phyloP scores from a whole-genome alignment of 2,888 invertebrate species.

The Apamea crenata region DNA sequence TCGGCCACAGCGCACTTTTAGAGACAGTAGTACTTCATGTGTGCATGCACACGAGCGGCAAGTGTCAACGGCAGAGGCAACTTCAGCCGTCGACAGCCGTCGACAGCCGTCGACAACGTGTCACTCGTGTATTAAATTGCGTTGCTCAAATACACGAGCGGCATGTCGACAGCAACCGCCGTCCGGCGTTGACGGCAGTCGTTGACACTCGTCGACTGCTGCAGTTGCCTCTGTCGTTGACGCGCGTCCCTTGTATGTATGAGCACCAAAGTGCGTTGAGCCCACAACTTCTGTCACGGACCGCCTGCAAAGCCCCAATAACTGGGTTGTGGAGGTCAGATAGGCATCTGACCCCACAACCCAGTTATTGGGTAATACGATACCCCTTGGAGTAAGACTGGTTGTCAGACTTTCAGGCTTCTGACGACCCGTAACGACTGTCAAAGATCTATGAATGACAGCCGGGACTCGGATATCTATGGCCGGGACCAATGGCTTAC shows the following conservation, averaged over 20 bases:
- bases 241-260: neutral
- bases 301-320: neutral
- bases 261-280: neutral
- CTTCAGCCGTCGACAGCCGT: neutral
- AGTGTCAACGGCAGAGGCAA: neutral
- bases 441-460: too few species aligned
- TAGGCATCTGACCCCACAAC: too few species aligned
- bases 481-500: too few species aligned
- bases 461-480: too few species aligned
- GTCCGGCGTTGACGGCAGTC: neutral
- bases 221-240: neutral
- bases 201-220: neutral
- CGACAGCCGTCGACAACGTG: neutral
- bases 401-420: too few species aligned
- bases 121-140: neutral
- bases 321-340: too few species aligned
- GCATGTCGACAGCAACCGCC: neutral
- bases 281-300: neutral
- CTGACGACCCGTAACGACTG: too few species aligned
- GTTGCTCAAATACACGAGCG: neutral
- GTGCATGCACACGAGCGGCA: neutral
- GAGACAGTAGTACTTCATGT: neutral
- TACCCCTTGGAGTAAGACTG: too few species aligned
- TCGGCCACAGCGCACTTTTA: neutral
- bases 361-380: too few species aligned